Percentiles rank a stretch among this genome's conserved stretches.
These are phyloP conservation scores for Labroides dimidiatus DNA, from an alignment of 2,797 vertebrate genomes.

Conservation along the genomic window DNA sequence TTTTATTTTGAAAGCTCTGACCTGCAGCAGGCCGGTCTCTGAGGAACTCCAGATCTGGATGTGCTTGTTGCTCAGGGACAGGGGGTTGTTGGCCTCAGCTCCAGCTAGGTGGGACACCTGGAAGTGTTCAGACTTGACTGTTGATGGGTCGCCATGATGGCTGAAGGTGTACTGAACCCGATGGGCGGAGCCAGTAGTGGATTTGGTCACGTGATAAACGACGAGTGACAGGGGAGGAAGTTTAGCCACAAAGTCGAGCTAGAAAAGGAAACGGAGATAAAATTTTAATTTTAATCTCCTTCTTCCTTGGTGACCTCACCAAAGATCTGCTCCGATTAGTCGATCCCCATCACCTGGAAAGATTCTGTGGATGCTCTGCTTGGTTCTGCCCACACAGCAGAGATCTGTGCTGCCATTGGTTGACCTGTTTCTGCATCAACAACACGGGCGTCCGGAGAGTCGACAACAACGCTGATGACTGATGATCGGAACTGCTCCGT, in stretches of 20 bases:
- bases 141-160: slow-evolving; percentile 45
- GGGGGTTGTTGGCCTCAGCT: slow-evolving; percentile 59
- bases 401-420: slow-evolving; percentile 84
- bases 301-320: background rate
- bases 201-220: slow-evolving; percentile 86
- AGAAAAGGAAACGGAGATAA: slow-evolving; percentile 18
- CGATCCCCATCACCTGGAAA: slow-evolving; percentile 85
- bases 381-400: slow-evolving; percentile 87
- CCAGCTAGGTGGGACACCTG: slow-evolving; percentile 76
- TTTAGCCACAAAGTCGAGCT: slow-evolving; percentile 89
- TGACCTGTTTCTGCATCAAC: slow-evolving; percentile 81
- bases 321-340: background rate
- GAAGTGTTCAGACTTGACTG: slow-evolving; percentile 78
- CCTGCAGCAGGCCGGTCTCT: slow-evolving; percentile 89
- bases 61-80: slow-evolving; percentile 88
- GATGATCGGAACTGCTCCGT: slow-evolving; percentile 85
- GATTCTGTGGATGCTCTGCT: slow-evolving; percentile 75
- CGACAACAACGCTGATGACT: slow-evolving; percentile 83
- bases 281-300: background rate
- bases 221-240: slow-evolving; percentile 87
- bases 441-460: slow-evolving; percentile 80
- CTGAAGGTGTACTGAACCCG: slow-evolving; percentile 83
- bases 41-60: slow-evolving; percentile 86
- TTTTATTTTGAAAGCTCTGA: slow-evolving; percentile 48
- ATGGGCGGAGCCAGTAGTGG: slow-evolving; percentile 68